phyloP scores from a whole-genome alignment of 2,113 vertebrate species.

The Bambusicola thoracicus region DNA sequence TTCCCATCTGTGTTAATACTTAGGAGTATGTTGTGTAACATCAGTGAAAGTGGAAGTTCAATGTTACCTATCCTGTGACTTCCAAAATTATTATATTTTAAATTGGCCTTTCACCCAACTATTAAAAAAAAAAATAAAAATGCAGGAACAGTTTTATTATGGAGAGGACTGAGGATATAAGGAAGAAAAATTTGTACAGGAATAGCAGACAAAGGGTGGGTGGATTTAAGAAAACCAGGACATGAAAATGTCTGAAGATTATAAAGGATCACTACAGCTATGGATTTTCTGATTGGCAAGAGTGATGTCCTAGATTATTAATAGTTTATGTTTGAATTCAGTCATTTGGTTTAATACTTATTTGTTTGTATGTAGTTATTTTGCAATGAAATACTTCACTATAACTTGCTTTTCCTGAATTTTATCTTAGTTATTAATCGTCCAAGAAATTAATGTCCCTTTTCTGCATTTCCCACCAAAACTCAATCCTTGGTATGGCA shows the following conservation, averaged over 20 bases:
- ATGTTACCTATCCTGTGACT: neutral
- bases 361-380: rapidly evolving
- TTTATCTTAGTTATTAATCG: neutral
- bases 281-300: neutral
- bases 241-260: neutral
- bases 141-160: neutral
- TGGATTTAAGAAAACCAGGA: neutral
- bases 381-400: neutral
- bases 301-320: neutral
- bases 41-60: neutral
- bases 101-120: neutral
- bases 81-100: neutral
- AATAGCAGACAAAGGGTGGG: neutral
- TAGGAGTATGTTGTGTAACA: neutral
- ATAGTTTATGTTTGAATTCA: neutral
- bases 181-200: neutral
- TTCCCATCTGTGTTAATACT: neutral
- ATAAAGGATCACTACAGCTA: neutral
- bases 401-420: neutral
- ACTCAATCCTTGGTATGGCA: neutral
- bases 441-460: neutral
- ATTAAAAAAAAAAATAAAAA: neutral
- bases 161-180: rapidly evolving
- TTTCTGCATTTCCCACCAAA: neutral
- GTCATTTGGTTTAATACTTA: neutral